phyloP scores from a whole-genome alignment of 2,797 vertebrate genomes.

The Coccyzus lansbergi region DNA sequence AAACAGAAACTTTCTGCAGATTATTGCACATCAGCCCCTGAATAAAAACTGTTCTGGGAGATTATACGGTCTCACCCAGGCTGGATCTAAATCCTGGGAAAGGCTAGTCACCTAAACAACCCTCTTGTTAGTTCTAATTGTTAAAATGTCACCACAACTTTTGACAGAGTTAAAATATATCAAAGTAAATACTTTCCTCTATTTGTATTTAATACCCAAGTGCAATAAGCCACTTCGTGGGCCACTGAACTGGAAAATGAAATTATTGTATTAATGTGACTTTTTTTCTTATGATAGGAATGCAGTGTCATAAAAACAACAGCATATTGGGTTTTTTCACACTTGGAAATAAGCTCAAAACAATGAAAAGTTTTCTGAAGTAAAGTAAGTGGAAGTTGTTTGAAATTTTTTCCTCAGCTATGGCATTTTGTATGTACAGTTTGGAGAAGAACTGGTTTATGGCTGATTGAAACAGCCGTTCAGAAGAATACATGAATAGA shows the following conservation, averaged over 20 bases:
- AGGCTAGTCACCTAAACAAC: neutral
- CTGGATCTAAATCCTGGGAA: neutral
- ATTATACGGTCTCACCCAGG: neutral
- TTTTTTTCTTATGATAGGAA: slow-evolving; percentile 70
- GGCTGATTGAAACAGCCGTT: neutral
- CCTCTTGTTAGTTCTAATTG: neutral
- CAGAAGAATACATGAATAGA: neutral
- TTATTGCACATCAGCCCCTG: neutral
- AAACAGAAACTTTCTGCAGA: neutral
- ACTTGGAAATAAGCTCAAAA: slow-evolving; percentile 51
- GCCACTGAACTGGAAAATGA: slow-evolving; percentile 78
- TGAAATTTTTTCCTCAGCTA: neutral
- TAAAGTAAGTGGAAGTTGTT: neutral
- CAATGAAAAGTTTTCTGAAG: neutral
- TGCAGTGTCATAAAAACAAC: slow-evolving; percentile 60
- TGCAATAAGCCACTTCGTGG: slow-evolving; percentile 71
- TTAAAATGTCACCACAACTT: slow-evolving; percentile 26
- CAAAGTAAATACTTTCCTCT: slow-evolving; percentile 46
- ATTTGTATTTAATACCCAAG: slow-evolving; percentile 70
- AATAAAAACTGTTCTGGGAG: neutral
- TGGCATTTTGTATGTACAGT: neutral
- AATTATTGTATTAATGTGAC: slow-evolving; percentile 78
- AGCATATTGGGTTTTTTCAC: slow-evolving; percentile 51
- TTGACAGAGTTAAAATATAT: slow-evolving; percentile 39
- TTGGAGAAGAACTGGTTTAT: neutral